Conservation (phyloP, 1,140 invertebrate genomes). For the Pygmarrhopalites habei region DNA sequence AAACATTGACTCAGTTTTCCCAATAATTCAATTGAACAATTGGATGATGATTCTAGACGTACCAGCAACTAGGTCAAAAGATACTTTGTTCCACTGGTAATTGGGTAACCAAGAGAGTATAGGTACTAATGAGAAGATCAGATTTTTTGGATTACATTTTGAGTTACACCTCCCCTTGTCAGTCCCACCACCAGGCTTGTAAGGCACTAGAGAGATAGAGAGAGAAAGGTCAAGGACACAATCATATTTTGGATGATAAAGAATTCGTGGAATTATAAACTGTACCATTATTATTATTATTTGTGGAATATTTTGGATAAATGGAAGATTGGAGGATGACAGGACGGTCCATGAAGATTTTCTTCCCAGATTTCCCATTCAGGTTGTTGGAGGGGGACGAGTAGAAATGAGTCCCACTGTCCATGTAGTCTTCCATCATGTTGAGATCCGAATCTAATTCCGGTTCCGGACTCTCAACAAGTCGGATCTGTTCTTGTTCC, state of each 20-base stretch:
- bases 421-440: background rate
- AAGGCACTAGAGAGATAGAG: background rate
- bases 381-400: background rate
- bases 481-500: background rate
- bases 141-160: background rate
- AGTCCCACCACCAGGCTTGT: background rate
- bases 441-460: background rate
- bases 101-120: background rate
- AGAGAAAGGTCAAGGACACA: background rate
- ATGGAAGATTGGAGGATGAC: background rate
- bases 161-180: background rate
- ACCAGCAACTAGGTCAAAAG: background rate
- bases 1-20: no score
- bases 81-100: background rate
- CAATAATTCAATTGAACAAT: no score
- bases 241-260: background rate
- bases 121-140: background rate
- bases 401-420: background rate
- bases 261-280: background rate
- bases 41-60: no score
- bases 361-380: no score
- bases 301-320: background rate
- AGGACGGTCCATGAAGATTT: background rate
- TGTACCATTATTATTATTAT: background rate
- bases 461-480: background rate